Evolutionary conservation across 2,888 invertebrate species (phyloP), one percentile per base, ranked within the genome.

Genomic region (Hemicrepidius hirtus): DNA sequence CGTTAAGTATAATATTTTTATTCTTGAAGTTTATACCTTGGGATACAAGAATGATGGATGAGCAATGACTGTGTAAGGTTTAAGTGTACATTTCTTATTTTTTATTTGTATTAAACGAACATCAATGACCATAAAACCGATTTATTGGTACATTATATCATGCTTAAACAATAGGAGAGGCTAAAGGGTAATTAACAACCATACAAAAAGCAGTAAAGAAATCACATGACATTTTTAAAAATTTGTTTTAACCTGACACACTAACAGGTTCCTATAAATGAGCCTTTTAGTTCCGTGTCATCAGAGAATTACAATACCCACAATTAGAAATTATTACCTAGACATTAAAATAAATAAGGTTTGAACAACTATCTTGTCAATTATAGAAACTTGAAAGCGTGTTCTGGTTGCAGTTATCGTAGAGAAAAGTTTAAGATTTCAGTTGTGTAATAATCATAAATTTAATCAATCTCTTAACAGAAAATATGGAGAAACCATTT

Each of bases 261-360:
- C 10, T 18, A 32, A 32, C 55, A 32, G 12, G 55, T 32, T 32
- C n/a, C 16, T 28, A 13, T 53, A 37, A 37, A 37, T 37, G 32
- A 37, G 37, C 57, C 53, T 57, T 37, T 57, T 37, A 63, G 63
- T 32, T 63, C 28, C 44, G 63, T 63, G 46, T 63, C 46, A 63
- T 63, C 63, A 24, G 46, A 49, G 63, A 46, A 63, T 46, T 46
- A 63, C 44, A 63, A 63, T 63, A 20, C 18, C 57, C 20, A 13
- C 57, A 57, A 57, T 63, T 44, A 63, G 63, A 63, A 63, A 49
- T 63, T 63, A 63, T 63, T 49, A 35, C 35, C 63, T 1, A n/a
- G 24, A 21, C 57, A 35, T 37, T 37, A 57, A 32, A 50, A 63
- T 63, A 63, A 63, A 63, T 63, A 63, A 63, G 28, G 28, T 32